Conservation (phyloP, 2,888 invertebrate genomes). For the Caprella mutica region DNA sequence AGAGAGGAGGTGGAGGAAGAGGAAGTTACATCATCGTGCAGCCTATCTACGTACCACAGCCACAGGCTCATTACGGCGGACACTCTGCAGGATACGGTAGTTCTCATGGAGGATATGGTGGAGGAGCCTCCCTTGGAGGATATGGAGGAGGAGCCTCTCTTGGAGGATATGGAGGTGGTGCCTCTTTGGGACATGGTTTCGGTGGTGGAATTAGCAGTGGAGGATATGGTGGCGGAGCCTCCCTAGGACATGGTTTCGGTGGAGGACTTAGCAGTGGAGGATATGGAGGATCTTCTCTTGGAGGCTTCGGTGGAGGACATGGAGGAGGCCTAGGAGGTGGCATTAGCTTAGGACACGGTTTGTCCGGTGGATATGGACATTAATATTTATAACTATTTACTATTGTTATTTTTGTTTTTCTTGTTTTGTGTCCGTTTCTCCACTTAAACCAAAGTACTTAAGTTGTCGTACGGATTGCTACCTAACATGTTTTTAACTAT, state of each 20-base stretch:
- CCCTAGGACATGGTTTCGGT: no score
- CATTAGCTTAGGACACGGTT: not conserved
- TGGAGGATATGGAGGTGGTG: conserved; percentile 5
- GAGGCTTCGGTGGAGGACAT: no score
- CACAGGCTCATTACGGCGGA: not conserved
- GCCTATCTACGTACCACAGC: conserved; percentile 3
- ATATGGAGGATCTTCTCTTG: no score
- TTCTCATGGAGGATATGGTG: not conserved
- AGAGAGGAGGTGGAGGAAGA: not conserved
- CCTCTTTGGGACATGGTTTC: no score
- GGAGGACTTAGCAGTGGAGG: no score
- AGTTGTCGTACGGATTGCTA: no score
- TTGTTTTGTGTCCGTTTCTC: no score
- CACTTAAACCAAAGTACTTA: no score
- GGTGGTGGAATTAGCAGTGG: not conserved
- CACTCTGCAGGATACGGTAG: not conserved
- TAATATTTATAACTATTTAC: no score
- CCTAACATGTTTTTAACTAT: no score
- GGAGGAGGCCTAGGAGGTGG: no score
- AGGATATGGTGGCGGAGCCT: not conserved
- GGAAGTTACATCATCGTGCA: conserved; percentile 7
- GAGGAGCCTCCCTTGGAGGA: not conserved
- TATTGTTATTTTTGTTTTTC: no score
- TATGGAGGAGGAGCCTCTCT: not conserved
- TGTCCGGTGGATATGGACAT: not conserved